These are phyloP conservation scores for Tipula unca DNA, from an alignment of 2,888 invertebrate genomes.

Conservation along the genomic window DNA sequence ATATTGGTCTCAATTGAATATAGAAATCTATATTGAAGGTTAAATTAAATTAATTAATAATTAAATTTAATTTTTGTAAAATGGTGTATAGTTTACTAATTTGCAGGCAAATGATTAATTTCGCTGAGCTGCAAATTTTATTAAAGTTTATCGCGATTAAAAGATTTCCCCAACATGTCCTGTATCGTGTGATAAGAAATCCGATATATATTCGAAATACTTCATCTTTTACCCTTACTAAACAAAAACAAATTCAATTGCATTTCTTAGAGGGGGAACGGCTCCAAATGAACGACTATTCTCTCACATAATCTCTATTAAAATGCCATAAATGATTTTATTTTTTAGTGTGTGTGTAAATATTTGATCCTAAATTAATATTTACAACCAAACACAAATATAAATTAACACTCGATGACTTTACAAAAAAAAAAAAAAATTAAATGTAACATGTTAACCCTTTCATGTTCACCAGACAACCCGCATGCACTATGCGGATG, in stretches of 20 bases:
- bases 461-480: neutral
- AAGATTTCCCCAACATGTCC: no score
- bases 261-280: neutral
- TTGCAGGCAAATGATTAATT: no score
- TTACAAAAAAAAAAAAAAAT: neutral
- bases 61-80: no score
- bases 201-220: neutral
- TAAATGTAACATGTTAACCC: neutral
- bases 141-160: neutral
- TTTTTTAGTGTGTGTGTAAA: neutral
- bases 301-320: neutral
- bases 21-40: no score
- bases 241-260: neutral
- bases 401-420: constrained; percentile 8
- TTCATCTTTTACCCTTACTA: neutral
- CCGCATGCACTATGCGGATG: neutral
- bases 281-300: neutral
- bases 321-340: neutral
- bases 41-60: no score
- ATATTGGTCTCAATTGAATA: no score
- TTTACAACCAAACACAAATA: neutral
- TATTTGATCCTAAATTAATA: neutral
- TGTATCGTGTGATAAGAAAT: neutral
- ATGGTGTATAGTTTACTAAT: no score
- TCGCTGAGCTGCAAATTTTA: neutral